These are phyloP conservation scores for Sisor rabdophorus DNA, from an alignment of 2,113 vertebrate genomes.

Conservation along the genomic window DNA sequence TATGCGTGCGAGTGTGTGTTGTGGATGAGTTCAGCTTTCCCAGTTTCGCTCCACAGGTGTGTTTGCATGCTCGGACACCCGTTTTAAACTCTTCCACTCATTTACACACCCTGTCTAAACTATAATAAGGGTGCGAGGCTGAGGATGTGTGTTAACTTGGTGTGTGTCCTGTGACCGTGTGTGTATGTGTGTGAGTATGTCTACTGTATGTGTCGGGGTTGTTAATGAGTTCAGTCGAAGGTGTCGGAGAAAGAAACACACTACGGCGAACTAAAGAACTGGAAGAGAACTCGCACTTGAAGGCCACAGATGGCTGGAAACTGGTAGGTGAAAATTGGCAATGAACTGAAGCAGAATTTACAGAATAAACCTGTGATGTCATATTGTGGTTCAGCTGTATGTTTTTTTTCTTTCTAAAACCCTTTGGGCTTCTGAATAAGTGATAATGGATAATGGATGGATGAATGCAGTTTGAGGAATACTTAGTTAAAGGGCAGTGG, in stretches of 20 bases:
- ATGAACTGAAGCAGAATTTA: background rate
- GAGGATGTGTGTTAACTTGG: background rate
- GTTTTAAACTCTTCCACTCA: background rate
- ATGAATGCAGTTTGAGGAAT: too few relatives aligned
- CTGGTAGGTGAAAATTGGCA: background rate
- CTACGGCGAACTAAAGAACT: background rate
- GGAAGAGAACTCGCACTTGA: background rate
- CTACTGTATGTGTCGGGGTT: background rate
- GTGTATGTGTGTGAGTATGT: slow-evolving; percentile 1
- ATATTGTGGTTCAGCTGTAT: background rate
- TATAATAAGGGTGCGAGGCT: background rate
- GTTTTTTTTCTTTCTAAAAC: background rate
- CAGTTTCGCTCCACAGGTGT: background rate
- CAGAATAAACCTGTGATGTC: background rate
- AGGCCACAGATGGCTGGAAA: background rate
- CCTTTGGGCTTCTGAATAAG: too few relatives aligned
- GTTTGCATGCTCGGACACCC: background rate
- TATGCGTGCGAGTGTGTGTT: background rate
- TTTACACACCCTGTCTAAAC: slow-evolving; percentile 2
- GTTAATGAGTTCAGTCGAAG: slow-evolving; percentile 1
- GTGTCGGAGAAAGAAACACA: background rate
- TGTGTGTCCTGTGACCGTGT: background rate
- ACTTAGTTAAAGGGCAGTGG: background rate
- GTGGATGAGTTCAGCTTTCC: background rate
- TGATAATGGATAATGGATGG: too few relatives aligned